phyloP scores from a whole-genome alignment of 1,140 invertebrate species.

The Harpegnathos saltator region DNA sequence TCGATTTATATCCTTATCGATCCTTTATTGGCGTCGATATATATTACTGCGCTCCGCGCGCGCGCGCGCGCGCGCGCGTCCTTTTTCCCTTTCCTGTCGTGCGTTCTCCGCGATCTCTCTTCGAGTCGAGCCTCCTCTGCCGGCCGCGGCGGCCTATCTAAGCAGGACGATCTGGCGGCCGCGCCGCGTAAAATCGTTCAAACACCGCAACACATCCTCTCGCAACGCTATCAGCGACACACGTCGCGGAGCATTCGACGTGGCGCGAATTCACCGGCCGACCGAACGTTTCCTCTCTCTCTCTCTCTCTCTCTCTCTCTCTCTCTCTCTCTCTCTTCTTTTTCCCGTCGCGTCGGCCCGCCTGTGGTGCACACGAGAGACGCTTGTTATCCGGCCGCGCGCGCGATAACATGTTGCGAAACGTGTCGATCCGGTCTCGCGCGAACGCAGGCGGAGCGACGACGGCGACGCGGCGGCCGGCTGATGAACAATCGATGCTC shows the following conservation, averaged over 20 bases:
- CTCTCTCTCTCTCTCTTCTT: too few relatives aligned
- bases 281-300: neutral
- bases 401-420: conserved; percentile 46
- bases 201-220: conserved; percentile 71
- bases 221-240: conserved; percentile 68
- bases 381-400: conserved; percentile 42
- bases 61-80: too few relatives aligned
- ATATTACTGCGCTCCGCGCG: conserved; percentile 74
- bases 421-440: neutral
- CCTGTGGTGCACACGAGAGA: conserved; percentile 22
- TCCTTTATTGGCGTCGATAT: conserved; percentile 84
- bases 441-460: neutral
- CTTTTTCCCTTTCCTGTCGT: neutral
- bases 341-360: too few relatives aligned
- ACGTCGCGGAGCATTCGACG: neutral
- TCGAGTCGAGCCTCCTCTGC: conserved; percentile 2
- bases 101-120: neutral
- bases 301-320: too few relatives aligned
- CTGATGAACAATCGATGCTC: conserved; percentile 26
- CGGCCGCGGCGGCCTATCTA: too few relatives aligned
- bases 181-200: conserved; percentile 74
- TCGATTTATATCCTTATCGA: conserved; percentile 85
- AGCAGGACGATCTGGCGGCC: conserved; percentile 37
- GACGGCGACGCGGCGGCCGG: neutral
- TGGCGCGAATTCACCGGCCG: neutral